Conservation (phyloP, 2,113 vertebrate genomes). For the Oplegnathus fasciatus region DNA sequence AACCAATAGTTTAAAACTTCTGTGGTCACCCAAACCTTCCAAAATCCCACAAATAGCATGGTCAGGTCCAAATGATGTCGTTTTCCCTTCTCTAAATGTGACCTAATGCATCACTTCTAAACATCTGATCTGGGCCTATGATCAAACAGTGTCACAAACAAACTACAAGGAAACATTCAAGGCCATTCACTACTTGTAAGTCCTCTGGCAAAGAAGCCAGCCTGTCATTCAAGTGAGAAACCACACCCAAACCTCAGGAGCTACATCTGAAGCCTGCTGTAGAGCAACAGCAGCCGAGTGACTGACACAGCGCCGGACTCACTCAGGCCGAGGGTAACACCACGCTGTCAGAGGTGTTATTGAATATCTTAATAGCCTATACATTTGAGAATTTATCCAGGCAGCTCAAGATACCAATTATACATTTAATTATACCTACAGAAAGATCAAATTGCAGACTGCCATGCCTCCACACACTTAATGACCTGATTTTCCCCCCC, state of each 20-base stretch:
- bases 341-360: background rate
- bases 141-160: constrained; percentile 24
- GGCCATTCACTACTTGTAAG: constrained; percentile 30
- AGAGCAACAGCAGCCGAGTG: constrained; percentile 20
- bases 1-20: constrained; percentile 39
- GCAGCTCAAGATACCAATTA: constrained; percentile 28
- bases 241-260: constrained; percentile 65
- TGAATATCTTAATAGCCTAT: constrained; percentile 5
- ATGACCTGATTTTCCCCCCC: constrained; percentile 37
- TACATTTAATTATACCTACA: constrained; percentile 38
- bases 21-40: constrained; percentile 35
- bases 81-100: constrained; percentile 20
- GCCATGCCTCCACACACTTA: background rate
- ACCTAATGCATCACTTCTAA: background rate
- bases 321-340: background rate
- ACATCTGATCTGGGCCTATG: background rate
- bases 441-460: constrained; percentile 29
- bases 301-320: constrained; percentile 4
- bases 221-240: constrained; percentile 53
- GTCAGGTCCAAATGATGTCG: background rate
- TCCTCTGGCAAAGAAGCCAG: constrained; percentile 20
- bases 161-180: constrained; percentile 28
- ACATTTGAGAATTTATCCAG: background rate
- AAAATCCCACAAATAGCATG: constrained; percentile 38
- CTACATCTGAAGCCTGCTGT: constrained; percentile 6